phyloP scores from a whole-genome alignment of 1,140 invertebrate species.

The Drosophila parabipectinata region DNA sequence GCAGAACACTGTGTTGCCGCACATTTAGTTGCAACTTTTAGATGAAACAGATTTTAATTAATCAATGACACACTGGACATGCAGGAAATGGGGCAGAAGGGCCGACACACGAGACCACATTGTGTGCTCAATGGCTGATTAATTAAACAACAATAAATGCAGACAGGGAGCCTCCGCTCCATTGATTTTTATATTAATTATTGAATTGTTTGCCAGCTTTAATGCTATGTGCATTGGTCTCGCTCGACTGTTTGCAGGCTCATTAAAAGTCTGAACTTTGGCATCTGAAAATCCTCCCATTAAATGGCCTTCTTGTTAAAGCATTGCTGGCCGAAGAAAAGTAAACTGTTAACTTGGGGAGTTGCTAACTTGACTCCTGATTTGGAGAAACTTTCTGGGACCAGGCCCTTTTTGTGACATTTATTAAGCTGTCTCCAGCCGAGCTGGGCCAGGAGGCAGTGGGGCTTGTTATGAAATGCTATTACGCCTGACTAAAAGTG shows the following conservation, averaged over 20 bases:
- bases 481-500: conserved; percentile 55
- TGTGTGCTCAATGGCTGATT: conserved; percentile 50
- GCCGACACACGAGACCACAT: background rate
- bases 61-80: conserved; percentile 57
- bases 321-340: conserved; percentile 11
- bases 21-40: conserved; percentile 30
- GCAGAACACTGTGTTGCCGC: background rate
- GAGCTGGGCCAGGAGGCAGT: conserved; percentile 1
- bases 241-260: conserved; percentile 53
- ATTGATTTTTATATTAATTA: conserved; percentile 75
- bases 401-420: conserved; percentile 53
- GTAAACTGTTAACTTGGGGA: conserved; percentile 33
- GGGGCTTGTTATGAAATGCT: conserved; percentile 70
- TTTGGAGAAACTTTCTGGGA: conserved; percentile 31
- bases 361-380: background rate
- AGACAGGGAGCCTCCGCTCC: conserved; percentile 22
- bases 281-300: background rate
- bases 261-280: conserved; percentile 40
- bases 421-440: conserved; percentile 63
- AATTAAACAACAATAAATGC: conserved; percentile 67
- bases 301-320: conserved; percentile 17
- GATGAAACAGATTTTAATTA: conserved; percentile 66
- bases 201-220: conserved; percentile 58
- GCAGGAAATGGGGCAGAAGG: background rate
- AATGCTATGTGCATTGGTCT: conserved; percentile 37